phyloP scores from a whole-genome alignment of 2,888 invertebrate genomes.

The Criorhina ranunculi region DNA sequence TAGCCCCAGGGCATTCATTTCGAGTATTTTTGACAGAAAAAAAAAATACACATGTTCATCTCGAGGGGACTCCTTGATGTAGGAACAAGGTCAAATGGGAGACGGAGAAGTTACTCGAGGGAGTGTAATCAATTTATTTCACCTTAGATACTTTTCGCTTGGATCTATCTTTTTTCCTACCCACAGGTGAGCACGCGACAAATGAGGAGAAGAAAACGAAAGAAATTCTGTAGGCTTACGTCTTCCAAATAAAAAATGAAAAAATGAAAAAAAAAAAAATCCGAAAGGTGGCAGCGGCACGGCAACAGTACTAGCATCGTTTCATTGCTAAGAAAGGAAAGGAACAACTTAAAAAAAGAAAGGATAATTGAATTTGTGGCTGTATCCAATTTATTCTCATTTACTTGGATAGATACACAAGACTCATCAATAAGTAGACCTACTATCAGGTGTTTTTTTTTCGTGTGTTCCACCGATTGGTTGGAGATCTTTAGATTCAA shows the following conservation, averaged over 20 bases:
- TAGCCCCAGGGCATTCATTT: conserved; percentile 29
- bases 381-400: conserved; percentile 62
- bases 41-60: conserved; percentile 6
- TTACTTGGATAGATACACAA: conserved; percentile 5
- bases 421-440: conserved; percentile 34
- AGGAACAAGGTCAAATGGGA: conserved; percentile 2
- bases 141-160: conserved; percentile 45
- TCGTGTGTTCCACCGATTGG: background rate
- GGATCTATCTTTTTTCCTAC: conserved; percentile 8
- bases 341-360: conserved; percentile 23
- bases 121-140: conserved; percentile 63
- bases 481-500: conserved; percentile 3
- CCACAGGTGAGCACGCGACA: conserved; percentile 22
- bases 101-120: background rate
- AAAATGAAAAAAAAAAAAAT: too few relatives aligned
- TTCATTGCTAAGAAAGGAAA: background rate
- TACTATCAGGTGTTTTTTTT: background rate
- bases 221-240: background rate
- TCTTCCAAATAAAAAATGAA: too few relatives aligned
- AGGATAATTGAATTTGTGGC: conserved; percentile 65
- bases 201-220: conserved; percentile 12
- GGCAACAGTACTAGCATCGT: too few relatives aligned
- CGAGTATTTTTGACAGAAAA: conserved; percentile 3
- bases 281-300: too few relatives aligned
- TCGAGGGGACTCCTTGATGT: conserved; percentile 29